Percentiles rank a stretch among this genome's conserved stretches.
Conservation (phyloP, 1,140 invertebrate genomes). For the Eupeodes corollae region DNA sequence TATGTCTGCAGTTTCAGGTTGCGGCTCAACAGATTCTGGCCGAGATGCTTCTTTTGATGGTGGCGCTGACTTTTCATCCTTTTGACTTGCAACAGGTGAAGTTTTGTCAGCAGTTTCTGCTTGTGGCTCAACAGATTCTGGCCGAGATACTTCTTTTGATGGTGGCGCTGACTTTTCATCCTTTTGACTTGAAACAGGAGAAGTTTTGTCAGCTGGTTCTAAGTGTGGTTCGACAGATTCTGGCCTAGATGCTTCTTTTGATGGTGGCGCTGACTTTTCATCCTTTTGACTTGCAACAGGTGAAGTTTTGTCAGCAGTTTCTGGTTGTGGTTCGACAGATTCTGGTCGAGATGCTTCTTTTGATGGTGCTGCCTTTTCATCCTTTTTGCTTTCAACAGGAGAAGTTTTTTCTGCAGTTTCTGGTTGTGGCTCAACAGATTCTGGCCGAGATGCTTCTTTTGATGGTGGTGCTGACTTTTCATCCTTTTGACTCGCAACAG, state of each 20-base stretch:
- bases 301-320: not conserved
- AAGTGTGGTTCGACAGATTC: slow-evolving; percentile 2
- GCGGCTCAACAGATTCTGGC: not conserved
- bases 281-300: not conserved
- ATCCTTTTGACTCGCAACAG: not conserved
- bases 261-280: slow-evolving; percentile 3
- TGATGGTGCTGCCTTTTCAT: not conserved
- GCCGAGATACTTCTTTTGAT: not conserved
- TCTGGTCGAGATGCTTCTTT: not conserved
- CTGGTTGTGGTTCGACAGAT: not conserved
- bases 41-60: not conserved
- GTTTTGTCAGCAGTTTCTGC: slow-evolving; percentile 9
- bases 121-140: slow-evolving; percentile 1
- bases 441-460: not conserved
- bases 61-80: not conserved
- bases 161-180: not conserved
- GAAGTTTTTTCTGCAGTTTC: not conserved
- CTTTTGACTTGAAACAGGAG: not conserved
- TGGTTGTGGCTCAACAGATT: not conserved
- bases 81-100: not conserved
- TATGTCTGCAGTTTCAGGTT: slow-evolving; percentile 5
- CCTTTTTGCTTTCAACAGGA: not conserved
- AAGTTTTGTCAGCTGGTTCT: not conserved
- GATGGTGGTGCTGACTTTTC: not conserved
- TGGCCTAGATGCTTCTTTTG: not conserved